A percentile compares a stretch with the other conserved stretches of the same genome.
Conservation (phyloP, 2,113 vertebrate species). For the Macaca nemestrina region DNA sequence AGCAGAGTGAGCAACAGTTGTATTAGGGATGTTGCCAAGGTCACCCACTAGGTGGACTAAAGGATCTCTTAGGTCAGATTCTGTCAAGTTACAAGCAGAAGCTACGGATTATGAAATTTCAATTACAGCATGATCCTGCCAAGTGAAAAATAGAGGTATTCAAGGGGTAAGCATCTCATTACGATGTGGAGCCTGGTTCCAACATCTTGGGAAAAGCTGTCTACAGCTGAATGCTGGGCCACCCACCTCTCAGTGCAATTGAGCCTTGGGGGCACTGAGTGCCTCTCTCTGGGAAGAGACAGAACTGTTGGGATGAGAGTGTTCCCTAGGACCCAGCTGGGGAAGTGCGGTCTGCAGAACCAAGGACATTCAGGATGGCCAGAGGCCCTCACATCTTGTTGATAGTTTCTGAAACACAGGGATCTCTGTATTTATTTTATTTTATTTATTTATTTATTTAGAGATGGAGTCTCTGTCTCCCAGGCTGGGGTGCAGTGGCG, state of each 20-base stretch:
- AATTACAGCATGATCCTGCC: not conserved
- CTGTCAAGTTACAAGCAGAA: not conserved
- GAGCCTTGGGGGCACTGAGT: rapidly evolving
- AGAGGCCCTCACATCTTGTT: not conserved
- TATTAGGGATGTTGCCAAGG: not conserved
- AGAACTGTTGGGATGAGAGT: not conserved
- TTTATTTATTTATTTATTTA: no score
- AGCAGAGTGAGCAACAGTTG: not conserved
- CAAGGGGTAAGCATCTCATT: not conserved
- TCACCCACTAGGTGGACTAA: not conserved
- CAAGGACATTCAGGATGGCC: not conserved
- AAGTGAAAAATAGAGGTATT: not conserved
- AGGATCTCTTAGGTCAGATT: not conserved
- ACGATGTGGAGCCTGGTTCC: not conserved
- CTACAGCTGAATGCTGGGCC: not conserved
- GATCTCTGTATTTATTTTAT: not conserved
- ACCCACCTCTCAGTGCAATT: not conserved
- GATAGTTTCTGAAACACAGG: not conserved
- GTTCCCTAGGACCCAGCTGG: not conserved
- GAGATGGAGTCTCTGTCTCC: no score
- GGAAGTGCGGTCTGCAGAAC: not conserved
- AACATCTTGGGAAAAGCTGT: not conserved
- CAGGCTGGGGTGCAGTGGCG: no score
- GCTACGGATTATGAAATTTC: not conserved
- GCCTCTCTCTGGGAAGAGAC: not conserved